Conservation (phyloP, 2,113 vertebrate species). For the Cochlearius cochlearius region DNA sequence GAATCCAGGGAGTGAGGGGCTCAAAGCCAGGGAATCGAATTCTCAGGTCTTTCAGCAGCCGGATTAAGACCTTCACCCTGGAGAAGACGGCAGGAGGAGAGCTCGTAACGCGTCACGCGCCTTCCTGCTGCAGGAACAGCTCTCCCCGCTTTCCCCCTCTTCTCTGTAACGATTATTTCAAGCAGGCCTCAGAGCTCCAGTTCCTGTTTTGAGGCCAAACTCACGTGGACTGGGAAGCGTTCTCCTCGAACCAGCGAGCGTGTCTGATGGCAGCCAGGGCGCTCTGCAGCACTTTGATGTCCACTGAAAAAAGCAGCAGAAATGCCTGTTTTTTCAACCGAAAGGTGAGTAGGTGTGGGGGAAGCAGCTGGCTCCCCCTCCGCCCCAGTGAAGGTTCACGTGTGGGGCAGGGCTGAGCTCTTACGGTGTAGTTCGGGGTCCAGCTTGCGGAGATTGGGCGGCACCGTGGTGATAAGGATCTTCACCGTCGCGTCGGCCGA, state of each 20-base stretch:
- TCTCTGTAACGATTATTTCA: rapidly evolving
- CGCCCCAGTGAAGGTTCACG: rapidly evolving
- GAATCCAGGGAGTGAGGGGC: constrained; percentile 95
- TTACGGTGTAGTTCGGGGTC: constrained; percentile 92
- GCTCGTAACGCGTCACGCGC: rapidly evolving
- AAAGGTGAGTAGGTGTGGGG: neutral
- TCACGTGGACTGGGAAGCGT: constrained; percentile 97
- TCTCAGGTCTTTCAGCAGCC: constrained; percentile 90
- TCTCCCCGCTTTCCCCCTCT: rapidly evolving
- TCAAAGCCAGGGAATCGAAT: constrained; percentile 93
- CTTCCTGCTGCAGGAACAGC: rapidly evolving
- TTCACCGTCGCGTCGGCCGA: constrained; percentile 94
- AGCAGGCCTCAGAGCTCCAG: rapidly evolving
- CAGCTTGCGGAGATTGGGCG: constrained; percentile 94
- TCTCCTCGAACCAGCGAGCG: constrained; percentile 98
- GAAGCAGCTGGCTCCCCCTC: neutral
- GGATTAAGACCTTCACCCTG: constrained; percentile 95
- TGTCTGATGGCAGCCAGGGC: constrained; percentile 95
- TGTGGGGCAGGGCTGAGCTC: neutral
- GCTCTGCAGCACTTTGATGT: constrained; percentile 97
- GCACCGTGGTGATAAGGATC: constrained; percentile 96
- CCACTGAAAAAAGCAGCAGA: constrained; percentile 78
- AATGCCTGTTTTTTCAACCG: neutral
- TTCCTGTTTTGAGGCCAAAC: neutral
- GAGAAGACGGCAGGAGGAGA: neutral